Percentiles rank a stretch among this genome's conserved stretches.
Conservation (phyloP, 64 coral and sea anemone genomes). For the Montipora efflorescens region DNA sequence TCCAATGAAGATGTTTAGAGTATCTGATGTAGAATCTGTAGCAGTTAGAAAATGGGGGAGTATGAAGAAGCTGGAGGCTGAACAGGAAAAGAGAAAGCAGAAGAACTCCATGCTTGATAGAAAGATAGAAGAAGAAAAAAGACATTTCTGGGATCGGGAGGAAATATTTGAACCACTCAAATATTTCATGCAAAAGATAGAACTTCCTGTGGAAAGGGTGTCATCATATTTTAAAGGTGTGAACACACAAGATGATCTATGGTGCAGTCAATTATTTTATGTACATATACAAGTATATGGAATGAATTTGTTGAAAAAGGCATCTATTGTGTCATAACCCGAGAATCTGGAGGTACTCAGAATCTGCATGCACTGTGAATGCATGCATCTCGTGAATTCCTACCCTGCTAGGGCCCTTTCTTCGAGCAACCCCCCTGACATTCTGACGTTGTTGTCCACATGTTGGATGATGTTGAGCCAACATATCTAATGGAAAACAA, state of each 20-base stretch:
- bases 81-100: conserved; percentile 66
- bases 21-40: conserved; percentile 65
- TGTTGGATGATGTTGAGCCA: too few species aligned
- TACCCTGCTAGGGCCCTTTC: too few species aligned
- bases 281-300: too few species aligned
- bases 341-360: too few species aligned
- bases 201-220: conserved; percentile 33
- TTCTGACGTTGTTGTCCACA: too few species aligned
- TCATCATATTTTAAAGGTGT: conserved; percentile 62
- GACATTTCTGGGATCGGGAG: conserved; percentile 85
- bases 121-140: conserved; percentile 81
- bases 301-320: too few species aligned
- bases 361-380: too few species aligned
- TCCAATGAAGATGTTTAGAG: conserved; percentile 90
- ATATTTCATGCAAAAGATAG: conserved; percentile 70
- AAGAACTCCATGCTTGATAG: conserved; percentile 43
- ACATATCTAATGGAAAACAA: too few species aligned
- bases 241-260: neutral
- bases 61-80: conserved; percentile 73
- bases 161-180: conserved; percentile 78
- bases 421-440: too few species aligned
- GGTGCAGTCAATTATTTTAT: neutral
- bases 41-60: conserved; percentile 83
- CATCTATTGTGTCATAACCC: too few species aligned
- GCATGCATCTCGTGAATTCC: too few species aligned